Percentiles rank a stretch among this genome's conserved stretches.
Evolutionary conservation across 2,113 vertebrate genomes (phyloP).

Genomic region (Monarcha castaneiventris): DNA sequence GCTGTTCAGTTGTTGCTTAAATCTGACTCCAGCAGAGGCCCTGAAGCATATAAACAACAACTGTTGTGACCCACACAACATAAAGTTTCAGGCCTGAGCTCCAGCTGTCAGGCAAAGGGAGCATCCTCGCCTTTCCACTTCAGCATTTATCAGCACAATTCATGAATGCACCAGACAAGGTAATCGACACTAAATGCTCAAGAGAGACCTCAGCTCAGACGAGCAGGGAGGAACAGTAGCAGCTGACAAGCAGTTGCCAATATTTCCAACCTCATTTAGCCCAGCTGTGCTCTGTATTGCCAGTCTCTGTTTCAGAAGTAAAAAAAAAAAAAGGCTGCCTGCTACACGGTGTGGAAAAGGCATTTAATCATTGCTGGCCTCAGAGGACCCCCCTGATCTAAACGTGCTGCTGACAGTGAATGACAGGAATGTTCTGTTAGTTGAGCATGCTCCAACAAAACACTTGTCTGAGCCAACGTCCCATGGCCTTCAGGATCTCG

Average conservation of each 20-base stretch:
- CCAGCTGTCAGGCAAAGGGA: background rate
- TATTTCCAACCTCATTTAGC: background rate
- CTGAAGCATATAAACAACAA: background rate
- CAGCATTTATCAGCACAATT: background rate
- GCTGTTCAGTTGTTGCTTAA: background rate
- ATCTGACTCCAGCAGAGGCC: background rate
- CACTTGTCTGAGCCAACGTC: background rate
- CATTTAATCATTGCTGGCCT: background rate
- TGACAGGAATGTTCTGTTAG: background rate
- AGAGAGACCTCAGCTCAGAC: background rate
- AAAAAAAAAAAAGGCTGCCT: background rate
- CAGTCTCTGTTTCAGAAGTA: background rate
- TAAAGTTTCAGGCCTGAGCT: background rate
- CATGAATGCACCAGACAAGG: background rate
- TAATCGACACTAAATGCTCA: background rate
- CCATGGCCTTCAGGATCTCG: background rate
- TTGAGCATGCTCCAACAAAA: background rate
- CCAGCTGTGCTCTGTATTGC: background rate
- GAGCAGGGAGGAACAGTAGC: background rate
- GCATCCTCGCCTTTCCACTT: background rate
- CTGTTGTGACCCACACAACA: background rate
- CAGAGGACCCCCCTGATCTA: background rate
- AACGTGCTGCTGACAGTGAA: background rate
- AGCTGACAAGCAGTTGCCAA: background rate
- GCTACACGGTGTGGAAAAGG: rapidly evolving